Conservation (phyloP, 2,797 vertebrate species). For the Poeciliopsis paucimaculata region DNA sequence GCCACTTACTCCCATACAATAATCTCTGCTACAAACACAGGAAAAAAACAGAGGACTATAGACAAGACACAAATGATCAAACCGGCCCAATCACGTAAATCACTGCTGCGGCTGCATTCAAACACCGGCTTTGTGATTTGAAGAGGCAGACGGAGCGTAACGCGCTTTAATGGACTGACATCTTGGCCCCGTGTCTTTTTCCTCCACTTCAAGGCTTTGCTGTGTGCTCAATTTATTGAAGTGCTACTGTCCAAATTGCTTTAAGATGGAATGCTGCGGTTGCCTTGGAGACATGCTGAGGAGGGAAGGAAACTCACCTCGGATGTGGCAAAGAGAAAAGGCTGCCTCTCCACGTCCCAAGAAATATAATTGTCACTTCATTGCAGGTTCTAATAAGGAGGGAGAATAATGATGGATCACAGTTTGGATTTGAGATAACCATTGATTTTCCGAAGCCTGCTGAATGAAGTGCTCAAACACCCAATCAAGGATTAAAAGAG, state of each 20-base stretch:
- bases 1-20: not conserved
- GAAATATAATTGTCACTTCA: conserved; percentile 45
- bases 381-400: conserved; percentile 13
- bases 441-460: conserved; percentile 40
- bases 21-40: not conserved
- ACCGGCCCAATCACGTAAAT: conserved; percentile 29
- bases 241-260: conserved; percentile 66
- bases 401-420: conserved; percentile 31
- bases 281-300: conserved; percentile 68
- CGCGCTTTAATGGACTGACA: conserved; percentile 42
- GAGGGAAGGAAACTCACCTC: conserved; percentile 45
- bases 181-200: conserved; percentile 36
- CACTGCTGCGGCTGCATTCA: conserved; percentile 5
- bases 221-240: conserved; percentile 51
- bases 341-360: conserved; percentile 35
- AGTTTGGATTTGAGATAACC: conserved; percentile 30
- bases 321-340: conserved; percentile 33
- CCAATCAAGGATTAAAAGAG: not conserved
- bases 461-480: not conserved
- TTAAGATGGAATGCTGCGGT: conserved; percentile 63
- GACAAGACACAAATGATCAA: conserved; percentile 13
- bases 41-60: not conserved
- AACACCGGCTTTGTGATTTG: conserved; percentile 20
- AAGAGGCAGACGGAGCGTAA: conserved; percentile 21
- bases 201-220: conserved; percentile 27